Conservation (phyloP, 2,888 invertebrate genomes). For the Acronicta psi region DNA sequence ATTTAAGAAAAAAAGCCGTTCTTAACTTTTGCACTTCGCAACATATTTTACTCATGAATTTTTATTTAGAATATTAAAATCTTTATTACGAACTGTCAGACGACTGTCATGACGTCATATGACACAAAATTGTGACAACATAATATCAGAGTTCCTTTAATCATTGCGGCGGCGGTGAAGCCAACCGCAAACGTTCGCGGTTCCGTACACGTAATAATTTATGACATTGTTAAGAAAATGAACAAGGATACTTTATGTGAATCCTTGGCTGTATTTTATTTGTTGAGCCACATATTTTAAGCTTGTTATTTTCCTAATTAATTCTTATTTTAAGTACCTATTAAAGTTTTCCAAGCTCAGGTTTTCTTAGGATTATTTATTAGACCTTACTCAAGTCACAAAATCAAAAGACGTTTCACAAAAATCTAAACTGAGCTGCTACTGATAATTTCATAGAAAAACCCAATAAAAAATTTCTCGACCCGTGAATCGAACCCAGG, state of each 20-base stretch:
- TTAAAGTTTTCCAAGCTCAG: too few relatives aligned
- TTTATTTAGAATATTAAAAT: not conserved
- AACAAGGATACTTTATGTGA: slow-evolving; percentile 15
- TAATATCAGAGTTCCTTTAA: slow-evolving; percentile 35
- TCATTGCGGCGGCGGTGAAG: slow-evolving; percentile 38
- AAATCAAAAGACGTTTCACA: too few relatives aligned
- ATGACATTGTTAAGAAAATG: slow-evolving; percentile 46
- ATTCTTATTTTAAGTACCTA: too few relatives aligned
- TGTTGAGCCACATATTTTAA: not conserved
- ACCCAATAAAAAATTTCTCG: too few relatives aligned
- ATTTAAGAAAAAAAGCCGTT: too few relatives aligned
- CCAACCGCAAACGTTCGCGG: slow-evolving; percentile 42
- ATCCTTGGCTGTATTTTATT: slow-evolving; percentile 11
- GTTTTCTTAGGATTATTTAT: too few relatives aligned
- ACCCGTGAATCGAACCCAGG: too few relatives aligned
- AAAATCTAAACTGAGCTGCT: too few relatives aligned
- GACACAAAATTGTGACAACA: slow-evolving; percentile 39
- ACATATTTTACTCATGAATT: too few relatives aligned
- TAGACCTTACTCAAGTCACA: too few relatives aligned
- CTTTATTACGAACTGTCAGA: slow-evolving; percentile 3
- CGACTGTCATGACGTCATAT: slow-evolving; percentile 23
- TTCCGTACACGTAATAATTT: slow-evolving; percentile 44
- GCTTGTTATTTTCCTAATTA: not conserved
- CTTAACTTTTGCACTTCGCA: too few relatives aligned
- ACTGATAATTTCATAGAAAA: too few relatives aligned